Evolutionary conservation across 2,888 invertebrate genomes (phyloP), one percentile per base, ranked within the genome.

Genomic region (Acanthosepion lycidas): DNA sequence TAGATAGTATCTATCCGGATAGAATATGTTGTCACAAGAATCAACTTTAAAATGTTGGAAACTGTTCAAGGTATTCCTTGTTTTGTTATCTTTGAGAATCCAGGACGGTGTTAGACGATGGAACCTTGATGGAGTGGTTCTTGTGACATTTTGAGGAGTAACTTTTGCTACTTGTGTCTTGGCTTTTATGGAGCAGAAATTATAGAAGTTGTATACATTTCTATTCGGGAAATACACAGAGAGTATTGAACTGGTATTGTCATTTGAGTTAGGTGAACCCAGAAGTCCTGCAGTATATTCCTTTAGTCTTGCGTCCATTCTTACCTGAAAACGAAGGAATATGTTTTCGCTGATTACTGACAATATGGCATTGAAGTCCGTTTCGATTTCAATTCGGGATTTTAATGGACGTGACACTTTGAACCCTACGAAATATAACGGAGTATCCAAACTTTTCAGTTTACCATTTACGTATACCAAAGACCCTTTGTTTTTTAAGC

Each of bases 391-490:
- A 26, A 96, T 94, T 92, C 95, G 95, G 64, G 95, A 95, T 91
- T 95, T 94, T 33, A 95, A 95, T 51, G 92, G 91, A 78, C 96
- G 95, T 53, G 95, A 94, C 9, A 96, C 91, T 23, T 94, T 95
- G 94, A 96, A 95, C 6, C 96, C 96, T 20, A 95, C 59, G 94
- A 96, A 96, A 94, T 96, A 96, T 23, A 95, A 94, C n/a, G 95
- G 64, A 6, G 42, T 78, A 94, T 96, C 96, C 23, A 96, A 94
- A 49, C 95, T 59, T 20, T 91, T 94, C 42, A 95, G 91, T 20
- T 92, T 49, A 53, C 94, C 93, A 94, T 96, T 95, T 18, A 96
- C 94, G 91, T 96, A 96, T 0, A 96, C 95, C 5, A 95, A 91
- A 6, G 95, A 96, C 91, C 96, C 96, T 1, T 94, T 91, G 26